phyloP scores from a whole-genome alignment of 2,888 invertebrate genomes.

The Drosophila limbata region DNA sequence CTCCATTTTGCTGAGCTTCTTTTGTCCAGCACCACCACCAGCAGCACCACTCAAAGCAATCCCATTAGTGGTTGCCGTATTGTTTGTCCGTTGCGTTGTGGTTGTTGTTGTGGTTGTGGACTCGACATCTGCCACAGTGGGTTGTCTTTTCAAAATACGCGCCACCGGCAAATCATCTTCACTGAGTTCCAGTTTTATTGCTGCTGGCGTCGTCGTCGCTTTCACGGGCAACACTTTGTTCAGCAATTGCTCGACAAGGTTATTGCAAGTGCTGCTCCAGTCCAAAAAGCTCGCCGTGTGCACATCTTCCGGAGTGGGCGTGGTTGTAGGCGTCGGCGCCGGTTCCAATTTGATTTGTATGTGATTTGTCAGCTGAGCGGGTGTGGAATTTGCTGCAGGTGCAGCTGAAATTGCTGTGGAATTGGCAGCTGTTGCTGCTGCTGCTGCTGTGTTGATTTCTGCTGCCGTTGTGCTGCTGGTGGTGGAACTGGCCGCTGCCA shows the following conservation, averaged over 20 bases:
- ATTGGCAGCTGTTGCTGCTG: not conserved
- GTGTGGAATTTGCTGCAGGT: not conserved
- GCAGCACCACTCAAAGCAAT: slow-evolving; percentile 22
- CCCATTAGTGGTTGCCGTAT: slow-evolving; percentile 59
- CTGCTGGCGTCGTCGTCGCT: not conserved
- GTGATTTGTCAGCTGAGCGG: slow-evolving; percentile 49
- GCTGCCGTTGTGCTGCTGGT: slow-evolving; percentile 15
- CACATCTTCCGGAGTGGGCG: not conserved
- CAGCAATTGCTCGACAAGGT: slow-evolving; percentile 91
- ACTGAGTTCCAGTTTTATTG: slow-evolving; percentile 59
- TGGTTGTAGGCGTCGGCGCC: slow-evolving; percentile 36
- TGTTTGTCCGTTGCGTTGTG: slow-evolving; percentile 58
- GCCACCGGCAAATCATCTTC: slow-evolving; percentile 71
- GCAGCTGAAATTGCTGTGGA: not conserved
- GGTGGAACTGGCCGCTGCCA: slow-evolving; percentile 45
- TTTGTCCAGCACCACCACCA: slow-evolving; percentile 56
- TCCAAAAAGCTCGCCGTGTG: slow-evolving; percentile 59
- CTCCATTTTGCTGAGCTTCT: slow-evolving; percentile 79
- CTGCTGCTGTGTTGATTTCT: not conserved
- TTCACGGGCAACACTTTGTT: slow-evolving; percentile 78
- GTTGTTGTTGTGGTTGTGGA: slow-evolving; percentile 59
- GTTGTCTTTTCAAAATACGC: slow-evolving; percentile 60
- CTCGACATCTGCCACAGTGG: slow-evolving; percentile 45
- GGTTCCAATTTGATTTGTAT: slow-evolving; percentile 70
- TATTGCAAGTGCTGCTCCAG: slow-evolving; percentile 91